Evolutionary conservation across 2,888 invertebrate genomes (phyloP), one percentile per base, ranked within the genome.

Genomic region (Peribatodes rhomboidaria): DNA sequence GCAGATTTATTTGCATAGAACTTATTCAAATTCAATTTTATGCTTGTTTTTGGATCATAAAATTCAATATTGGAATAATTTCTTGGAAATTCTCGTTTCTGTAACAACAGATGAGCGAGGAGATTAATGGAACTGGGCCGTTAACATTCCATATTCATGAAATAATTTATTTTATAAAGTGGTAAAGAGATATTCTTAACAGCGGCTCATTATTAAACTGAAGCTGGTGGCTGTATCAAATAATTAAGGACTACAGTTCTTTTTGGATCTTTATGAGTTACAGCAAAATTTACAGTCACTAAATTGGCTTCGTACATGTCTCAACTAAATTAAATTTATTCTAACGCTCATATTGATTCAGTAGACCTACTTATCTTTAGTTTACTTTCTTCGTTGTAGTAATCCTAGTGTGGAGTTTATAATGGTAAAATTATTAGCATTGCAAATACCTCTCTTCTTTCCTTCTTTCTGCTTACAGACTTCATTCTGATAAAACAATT

Each of bases 11-110:
- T 72, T 73, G 71, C 72, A 73, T 71, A 73, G 65, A 61, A 70
- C 71, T 70, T 68, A 60, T 73, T 74, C 73, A 74, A 75, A 74
- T 78, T 67, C 49, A 64, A 65, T 68, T 70, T 65, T 61, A 68
- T 58, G 61, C 67, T 57, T 46, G 50, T 73, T 63, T 61, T 66
- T 44, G 70, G 73, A 69, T 70, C 70, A 65, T 65, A 74, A 70
- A 70, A 81, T 74, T 61, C 52, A 56, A 63, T 67, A 68, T 65
- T 63, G 67, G 16, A 60, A 65, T 64, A 49, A 63, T 55, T 64
- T 66, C 64, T 64, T 52, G 54, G 68, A 65, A 62, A 41, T 35
- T 58, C 47, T 63, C 14, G 41, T 37, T 46, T 37, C 16, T 54
- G 47, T 39, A 54, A 31, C 42, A 58, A 31, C 58, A 39, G 57